Evolutionary conservation across 2,797 vertebrate species (phyloP), one percentile per base, ranked within the genome.

Genomic region (Coregonus ussuriensis): DNA sequence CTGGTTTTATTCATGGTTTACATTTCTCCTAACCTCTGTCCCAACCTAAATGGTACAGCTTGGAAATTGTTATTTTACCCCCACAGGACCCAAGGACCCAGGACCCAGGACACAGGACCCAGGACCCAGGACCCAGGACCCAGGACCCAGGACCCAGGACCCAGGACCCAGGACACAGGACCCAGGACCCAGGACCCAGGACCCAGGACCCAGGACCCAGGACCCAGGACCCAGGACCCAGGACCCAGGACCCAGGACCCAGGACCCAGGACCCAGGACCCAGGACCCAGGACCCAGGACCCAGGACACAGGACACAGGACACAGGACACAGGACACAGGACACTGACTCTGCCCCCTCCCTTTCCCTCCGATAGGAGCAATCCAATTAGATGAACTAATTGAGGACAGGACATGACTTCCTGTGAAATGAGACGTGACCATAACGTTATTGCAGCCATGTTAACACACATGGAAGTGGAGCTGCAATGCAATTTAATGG

Each of bases 401-500:
- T 54, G 51, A 71, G 47, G 70, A 52, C 52, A 71, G 47, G 70
- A 52, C 52, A 15, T 33, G 71, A 72, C 71, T 25, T 72, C 51
- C 71, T 53, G 51, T 51, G 52, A 56, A 54, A 54, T 54, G 71
- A 72, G 52, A 72, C 25, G 52, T 72, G 71, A 72, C 52, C 71
- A 33, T 51, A 33, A 18, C 52, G 51, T 53, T 72, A 53, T 72
- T 72, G 47, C 41, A 52, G 41, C 70, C 70, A 29, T 54, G 52
- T 54, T 72, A 54, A 72, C 71, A 56, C 71, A 16, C 29, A 56
- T 31, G 52, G 75, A 41, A 63, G 75, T 25, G 68, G 51, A 71
- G 53, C 67, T 7, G n/a, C 75, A 25, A 41, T 63, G 75, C 69
- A 33, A n/a, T 62, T 80, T 13, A 16, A 63, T 33, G 29, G 78